Evolutionary conservation across 2,797 vertebrate species (phyloP), one percentile per base, ranked within the genome.

Genomic region (Sebastes iracundus): DNA sequence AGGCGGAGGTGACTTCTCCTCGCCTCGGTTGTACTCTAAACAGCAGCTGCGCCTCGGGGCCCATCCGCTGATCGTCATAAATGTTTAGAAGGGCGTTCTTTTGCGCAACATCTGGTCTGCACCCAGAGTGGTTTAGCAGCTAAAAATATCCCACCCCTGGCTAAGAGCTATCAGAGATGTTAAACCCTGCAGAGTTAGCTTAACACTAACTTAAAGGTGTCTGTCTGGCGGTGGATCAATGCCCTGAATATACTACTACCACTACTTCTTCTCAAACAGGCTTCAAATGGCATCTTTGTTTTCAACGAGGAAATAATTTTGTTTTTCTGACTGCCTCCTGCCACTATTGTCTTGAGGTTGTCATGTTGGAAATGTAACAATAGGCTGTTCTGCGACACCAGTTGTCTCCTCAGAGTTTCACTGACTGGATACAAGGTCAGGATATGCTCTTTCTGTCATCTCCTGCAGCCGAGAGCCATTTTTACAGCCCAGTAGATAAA

Each of bases 81-180:
- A 90, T 84, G 91, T 92, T 93, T 88, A 85, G 83, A 80, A 87
- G 82, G 78, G 65, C 42, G 67, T 79, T 85, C 78, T 85, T 53
- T 69, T 62, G 67, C 77, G 35, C 83, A 88, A 85, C 93, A 94
- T 94, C 92, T 94, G 91, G 76, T 86, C 79, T 59, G 64, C 69
- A 83, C 75, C 65, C 79, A 56, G 64, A 85, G 76, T 16, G 61
- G 62, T 59, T 64, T 20, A 78, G 63, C 64, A 18, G 83, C 82
- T 89, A 69, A 79, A 84, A 87, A 87, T 79, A 67, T 64, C 72
- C 63, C 59, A 75, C 67, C 69, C 14, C 9, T 30, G 61, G 75
- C 46, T 46, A 7, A 32, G 12, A 56, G 68, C 67, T 58, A 65
- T 60, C 73, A 38, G 72, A 74, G 78, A 78, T 56, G 72, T 72